phyloP scores from a whole-genome alignment of 2,888 invertebrate species.

The Eupithecia inturbata region DNA sequence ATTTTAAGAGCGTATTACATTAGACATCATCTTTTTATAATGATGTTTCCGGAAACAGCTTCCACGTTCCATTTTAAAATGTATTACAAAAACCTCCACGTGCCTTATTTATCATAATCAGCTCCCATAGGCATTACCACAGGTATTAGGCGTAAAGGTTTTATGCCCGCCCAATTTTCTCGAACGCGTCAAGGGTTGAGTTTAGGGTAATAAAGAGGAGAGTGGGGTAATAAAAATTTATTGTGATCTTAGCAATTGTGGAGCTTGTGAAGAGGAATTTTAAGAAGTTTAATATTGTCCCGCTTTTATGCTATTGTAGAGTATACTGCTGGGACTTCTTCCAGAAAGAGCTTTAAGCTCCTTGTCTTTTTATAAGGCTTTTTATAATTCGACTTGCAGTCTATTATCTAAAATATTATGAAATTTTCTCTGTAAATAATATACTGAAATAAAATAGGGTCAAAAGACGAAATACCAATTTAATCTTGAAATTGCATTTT shows the following conservation, averaged over 20 bases:
- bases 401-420: background rate
- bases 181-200: constrained; percentile 34
- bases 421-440: background rate
- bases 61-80: constrained; percentile 22
- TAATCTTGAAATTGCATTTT: background rate
- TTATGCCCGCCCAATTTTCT: constrained; percentile 43
- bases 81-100: constrained; percentile 35
- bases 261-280: constrained; percentile 8
- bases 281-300: background rate
- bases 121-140: constrained; percentile 23
- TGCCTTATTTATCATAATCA: constrained; percentile 45
- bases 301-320: background rate
- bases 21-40: constrained; percentile 1
- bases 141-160: constrained; percentile 33
- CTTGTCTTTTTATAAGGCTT: background rate
- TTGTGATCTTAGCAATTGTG: constrained; percentile 39
- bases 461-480: background rate
- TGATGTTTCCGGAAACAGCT: background rate
- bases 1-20: constrained; percentile 1
- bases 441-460: background rate
- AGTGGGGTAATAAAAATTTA: constrained; percentile 44
- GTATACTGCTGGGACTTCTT: background rate
- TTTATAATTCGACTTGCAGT: background rate
- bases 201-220: constrained; percentile 43
- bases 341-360: background rate